phyloP scores from a whole-genome alignment of 2,888 invertebrate species.

The Hypomecis atomaria region DNA sequence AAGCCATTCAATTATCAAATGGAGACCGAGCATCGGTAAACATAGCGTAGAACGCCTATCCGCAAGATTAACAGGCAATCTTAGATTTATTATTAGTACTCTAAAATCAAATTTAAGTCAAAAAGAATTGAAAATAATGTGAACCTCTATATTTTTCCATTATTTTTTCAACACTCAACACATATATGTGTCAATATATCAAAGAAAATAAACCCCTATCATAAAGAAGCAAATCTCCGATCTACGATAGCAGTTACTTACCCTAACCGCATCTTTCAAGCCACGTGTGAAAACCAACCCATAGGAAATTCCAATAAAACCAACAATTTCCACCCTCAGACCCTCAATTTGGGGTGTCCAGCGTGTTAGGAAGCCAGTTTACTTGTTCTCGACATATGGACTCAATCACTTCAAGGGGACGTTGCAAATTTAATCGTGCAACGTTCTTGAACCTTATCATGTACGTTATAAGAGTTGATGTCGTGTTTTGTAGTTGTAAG shows the following conservation, averaged over 20 bases:
- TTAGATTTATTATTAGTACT: no score
- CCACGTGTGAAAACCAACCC: slow-evolving; percentile 70
- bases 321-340: slow-evolving; percentile 71
- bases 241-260: slow-evolving; percentile 34
- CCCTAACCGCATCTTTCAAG: slow-evolving; percentile 52
- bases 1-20: no score
- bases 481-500: slow-evolving; percentile 34
- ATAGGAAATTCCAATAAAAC: slow-evolving; percentile 79
- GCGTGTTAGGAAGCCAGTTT: slow-evolving; percentile 74
- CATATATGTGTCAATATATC: background rate
- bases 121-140: no score
- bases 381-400: slow-evolving; percentile 80
- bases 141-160: no score
- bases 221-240: slow-evolving; percentile 30
- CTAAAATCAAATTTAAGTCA: no score
- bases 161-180: background rate
- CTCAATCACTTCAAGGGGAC: slow-evolving; percentile 69
- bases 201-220: slow-evolving; percentile 14
- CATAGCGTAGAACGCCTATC: no score
- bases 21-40: no score
- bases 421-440: slow-evolving; percentile 37
- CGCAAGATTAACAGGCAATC: no score
- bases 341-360: slow-evolving; percentile 80
- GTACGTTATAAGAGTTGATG: slow-evolving; percentile 36
- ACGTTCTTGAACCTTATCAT: slow-evolving; percentile 34